Evolutionary conservation across 2,888 invertebrate species (phyloP), one percentile per base, ranked within the genome.

Genomic region (Nasonovia ribisnigri): DNA sequence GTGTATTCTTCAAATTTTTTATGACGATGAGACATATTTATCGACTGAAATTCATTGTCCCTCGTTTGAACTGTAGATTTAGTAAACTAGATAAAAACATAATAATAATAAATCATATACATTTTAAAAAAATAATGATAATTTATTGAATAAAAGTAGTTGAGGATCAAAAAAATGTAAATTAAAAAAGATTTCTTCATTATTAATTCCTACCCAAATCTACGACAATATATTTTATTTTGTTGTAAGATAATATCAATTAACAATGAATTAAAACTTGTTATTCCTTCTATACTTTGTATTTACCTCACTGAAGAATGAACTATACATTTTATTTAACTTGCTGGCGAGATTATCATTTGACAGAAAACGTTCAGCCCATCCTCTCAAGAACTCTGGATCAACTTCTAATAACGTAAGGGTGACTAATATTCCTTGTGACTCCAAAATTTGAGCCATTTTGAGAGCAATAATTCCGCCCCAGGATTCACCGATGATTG

Each of bases 391-490:
- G n/a, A 67, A 67, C n/a, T 67, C 67, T 67, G 67, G n/a, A 16
- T 67, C 67, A 13, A 16, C 67, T 67, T 67, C 67, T 67, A 95
- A 54, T 57, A 95, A 92, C 10, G 92, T 87, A 24, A 94, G 86
- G 0, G 90, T 91, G 2, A 94, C 94, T 24, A 93, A 16, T 0
- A 92, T 93, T 3, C 95, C 95, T 26, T 67, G 94, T 0, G 57
- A 51, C 90, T 95, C 95, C 84, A 97, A 95, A 95, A 96, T 96
- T 26, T 96, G 95, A 43, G 96, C 96, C 96, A 97, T 96, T 95
- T 97, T 97, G 94, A 97, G 96, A 5, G 97, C 96, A 87, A 97
- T 96, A 92, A 96, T 96, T 26, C 96, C 96, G 88, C 97, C 97
- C 95, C 96, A 97, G 3, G 97, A 97, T 95, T 97, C 97, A 10